Conservation (phyloP, 2,888 invertebrate species). For the Lumbricus terrestris region DNA sequence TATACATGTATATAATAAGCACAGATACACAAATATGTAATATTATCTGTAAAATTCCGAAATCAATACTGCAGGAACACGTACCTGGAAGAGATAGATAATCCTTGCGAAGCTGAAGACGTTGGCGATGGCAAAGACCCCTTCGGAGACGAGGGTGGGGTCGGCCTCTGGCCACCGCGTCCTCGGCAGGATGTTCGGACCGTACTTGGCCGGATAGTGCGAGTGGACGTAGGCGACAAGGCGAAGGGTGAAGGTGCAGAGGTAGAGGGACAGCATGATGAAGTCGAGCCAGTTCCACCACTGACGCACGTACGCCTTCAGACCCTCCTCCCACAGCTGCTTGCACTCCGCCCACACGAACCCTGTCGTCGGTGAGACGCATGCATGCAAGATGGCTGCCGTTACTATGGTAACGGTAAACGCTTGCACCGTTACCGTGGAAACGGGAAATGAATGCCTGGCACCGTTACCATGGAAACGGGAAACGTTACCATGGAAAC, state of each 20-base stretch:
- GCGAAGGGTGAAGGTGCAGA: constrained; percentile 63
- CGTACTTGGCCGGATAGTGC: constrained; percentile 53
- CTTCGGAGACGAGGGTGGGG: constrained; percentile 64
- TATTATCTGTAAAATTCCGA: too few species aligned
- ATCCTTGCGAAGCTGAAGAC: constrained; percentile 65
- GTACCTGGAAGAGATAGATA: constrained; percentile 63
- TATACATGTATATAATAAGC: too few species aligned
- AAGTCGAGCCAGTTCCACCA: constrained; percentile 67
- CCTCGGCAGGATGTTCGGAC: constrained; percentile 55
- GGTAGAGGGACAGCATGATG: constrained; percentile 64
- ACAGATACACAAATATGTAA: too few species aligned
- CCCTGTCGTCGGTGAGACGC: constrained; percentile 53
- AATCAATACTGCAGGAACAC: too few species aligned
- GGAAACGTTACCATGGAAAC: too few species aligned
- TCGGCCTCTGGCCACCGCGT: constrained; percentile 62
- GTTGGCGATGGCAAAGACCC: constrained; percentile 64
- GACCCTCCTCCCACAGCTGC: constrained; percentile 65
- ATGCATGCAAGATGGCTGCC: too few species aligned
- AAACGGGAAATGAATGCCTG: too few species aligned
- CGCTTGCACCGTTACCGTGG: too few species aligned
- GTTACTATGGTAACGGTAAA: too few species aligned
- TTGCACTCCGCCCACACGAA: constrained; percentile 66
- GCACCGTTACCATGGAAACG: neutral
- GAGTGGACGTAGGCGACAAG: constrained; percentile 55
- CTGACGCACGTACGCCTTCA: constrained; percentile 63